Base-by-base conservation (phyloP, 35 echinoderm and acorn worm species). In the Nesometra sesokonis region DNA sequence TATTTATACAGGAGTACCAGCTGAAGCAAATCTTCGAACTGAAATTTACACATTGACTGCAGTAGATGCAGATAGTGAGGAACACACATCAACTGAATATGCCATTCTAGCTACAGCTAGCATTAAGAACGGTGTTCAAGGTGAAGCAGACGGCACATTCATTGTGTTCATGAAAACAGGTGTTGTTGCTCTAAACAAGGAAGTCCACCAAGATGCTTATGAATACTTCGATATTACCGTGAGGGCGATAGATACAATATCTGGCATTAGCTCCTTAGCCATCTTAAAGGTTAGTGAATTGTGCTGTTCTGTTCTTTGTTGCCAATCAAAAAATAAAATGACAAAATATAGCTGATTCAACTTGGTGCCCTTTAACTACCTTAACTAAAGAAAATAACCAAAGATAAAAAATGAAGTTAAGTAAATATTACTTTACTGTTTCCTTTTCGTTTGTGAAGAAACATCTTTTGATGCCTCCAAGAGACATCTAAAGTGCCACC, bases 221-320 rank as follows among this genome's bases (percentile, higher is more conserved):
- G 94, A 91, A 0, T 97, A 88, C 76, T 97, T 93, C 83, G 94
- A 97, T 80, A 27, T 97, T n/a, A 84, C 85, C 23, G 84, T 97
- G 11, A 77, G 57, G 85, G 94, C 94, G 0, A 89, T 82, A 5
- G 94, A 97, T 34, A 47, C 52, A 3, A 3, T 67, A 67, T 67
- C 52, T 27, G 23, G 52, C 23, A 67, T 67, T 17, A 27, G 23
- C 2, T 67, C 52, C 21, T 67, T 67, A 19, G 52, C 52, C 7
- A 67, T 19, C 23, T 67, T 67, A 27, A 67, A 67, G 52, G 52
- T 67, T 67, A 67, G 8, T 67, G 52, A 7, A 7, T 43, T 43
- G 4, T 43, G 15, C 38, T 43, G 4, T 7, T 43, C 15, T 43
- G 4, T 43, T 7, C 15, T 4, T 43, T 15, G 15, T 43, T 43